Conservation (phyloP, 2,113 vertebrate genomes). For the Epinephelus moara region DNA sequence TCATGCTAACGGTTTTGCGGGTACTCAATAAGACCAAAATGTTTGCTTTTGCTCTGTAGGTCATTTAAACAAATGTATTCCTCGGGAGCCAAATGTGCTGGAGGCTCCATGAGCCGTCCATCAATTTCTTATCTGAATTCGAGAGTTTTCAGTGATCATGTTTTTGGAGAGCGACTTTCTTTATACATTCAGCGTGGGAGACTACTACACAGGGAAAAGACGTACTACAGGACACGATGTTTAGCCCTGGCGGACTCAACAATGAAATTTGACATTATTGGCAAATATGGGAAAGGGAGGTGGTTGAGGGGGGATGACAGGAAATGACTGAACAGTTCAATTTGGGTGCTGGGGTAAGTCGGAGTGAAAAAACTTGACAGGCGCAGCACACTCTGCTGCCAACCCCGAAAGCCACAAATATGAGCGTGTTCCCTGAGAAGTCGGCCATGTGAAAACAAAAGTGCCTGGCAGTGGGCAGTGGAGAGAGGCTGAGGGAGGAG, state of each 20-base stretch:
- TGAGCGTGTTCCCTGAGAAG: constrained; percentile 85
- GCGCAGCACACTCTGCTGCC: constrained; percentile 79
- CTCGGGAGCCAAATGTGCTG: constrained; percentile 34
- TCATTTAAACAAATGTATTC: constrained; percentile 66
- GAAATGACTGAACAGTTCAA: constrained; percentile 80
- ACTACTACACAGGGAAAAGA: constrained; percentile 31
- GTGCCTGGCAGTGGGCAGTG: constrained; percentile 77
- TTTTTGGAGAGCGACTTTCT: constrained; percentile 29
- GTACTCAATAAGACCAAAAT: constrained; percentile 67
- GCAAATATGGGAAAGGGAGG: constrained; percentile 52
- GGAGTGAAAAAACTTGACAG: constrained; percentile 77
- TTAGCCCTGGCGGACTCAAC: constrained; percentile 35
- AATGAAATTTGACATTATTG: constrained; percentile 69
- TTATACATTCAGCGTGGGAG: constrained; percentile 9
- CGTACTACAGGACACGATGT: constrained; percentile 25
- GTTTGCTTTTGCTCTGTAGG: constrained; percentile 70
- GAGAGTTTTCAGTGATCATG: constrained; percentile 25
- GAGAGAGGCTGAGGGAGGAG: constrained; percentile 66
- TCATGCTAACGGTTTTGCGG: constrained; percentile 69
- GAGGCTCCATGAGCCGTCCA: constrained; percentile 19
- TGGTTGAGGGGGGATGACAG: constrained; percentile 70
- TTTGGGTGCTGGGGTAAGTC: constrained; percentile 77
- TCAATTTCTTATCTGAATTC: constrained; percentile 53
- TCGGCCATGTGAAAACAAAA: constrained; percentile 83
- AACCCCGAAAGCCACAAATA: constrained; percentile 85